Evolutionary conservation across 2,888 invertebrate genomes (phyloP), one percentile per base, ranked within the genome.

Genomic region (Dryocosmus kuriphilus): DNA sequence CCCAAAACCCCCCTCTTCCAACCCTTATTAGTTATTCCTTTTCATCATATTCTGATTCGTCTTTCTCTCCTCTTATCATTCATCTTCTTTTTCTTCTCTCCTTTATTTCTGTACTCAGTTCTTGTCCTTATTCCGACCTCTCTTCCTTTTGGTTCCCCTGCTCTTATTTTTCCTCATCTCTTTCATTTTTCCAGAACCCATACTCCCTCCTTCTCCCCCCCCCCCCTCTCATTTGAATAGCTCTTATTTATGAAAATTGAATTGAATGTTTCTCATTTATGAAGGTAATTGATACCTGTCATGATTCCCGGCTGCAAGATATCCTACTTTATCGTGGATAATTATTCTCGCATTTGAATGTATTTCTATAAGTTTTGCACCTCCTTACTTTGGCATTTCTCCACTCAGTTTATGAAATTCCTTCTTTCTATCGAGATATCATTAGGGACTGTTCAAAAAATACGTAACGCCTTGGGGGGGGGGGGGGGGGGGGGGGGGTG

Each of bases 221-320:
- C 67, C 78, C 61, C 60, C 51, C 24, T 73, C 86, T 88, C 86
- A 86, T 88, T 88, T 87, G 86, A 88, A 89, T 89, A 86, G 86
- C 87, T 85, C 87, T 89, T 89, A 89, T 89, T 89, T 89, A 89
- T 89, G 88, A 89, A 89, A 89, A 89, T 89, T 89, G 88, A 89
- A 90, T 88, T 88, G 89, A 88, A 89, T 89, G 88, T 86, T 86
- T 88, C 87, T 88, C 88, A 89, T 88, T 89, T 88, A 88, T 88
- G 85, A 88, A 86, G 86, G 89, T 88, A 89, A 90, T 90, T 89
- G 89, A 87, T 88, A 86, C 84, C 88, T 88, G 88, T 87, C 88
- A 86, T 85, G 87, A 87, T 82, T 79, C 81, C 84, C 77, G 84
- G 85, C 86, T 84, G 85, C 86, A 86, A 83, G 85, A 85, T 87